phyloP scores from a whole-genome alignment of 2,888 invertebrate genomes.

The Latrodectus hesperus region DNA sequence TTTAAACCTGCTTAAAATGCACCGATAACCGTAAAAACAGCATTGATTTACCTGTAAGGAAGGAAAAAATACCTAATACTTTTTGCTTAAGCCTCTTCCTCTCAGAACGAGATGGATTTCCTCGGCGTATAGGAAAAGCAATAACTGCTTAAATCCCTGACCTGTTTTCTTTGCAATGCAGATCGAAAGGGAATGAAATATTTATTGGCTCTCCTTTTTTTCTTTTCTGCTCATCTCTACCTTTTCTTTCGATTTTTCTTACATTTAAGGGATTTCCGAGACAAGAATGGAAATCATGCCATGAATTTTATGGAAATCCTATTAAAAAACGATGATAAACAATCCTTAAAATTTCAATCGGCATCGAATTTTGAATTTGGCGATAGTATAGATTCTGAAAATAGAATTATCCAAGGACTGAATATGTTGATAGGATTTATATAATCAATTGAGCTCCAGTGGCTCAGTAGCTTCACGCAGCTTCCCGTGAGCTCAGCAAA shows the following conservation, averaged over 20 bases:
- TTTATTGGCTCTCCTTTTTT: constrained; percentile 40
- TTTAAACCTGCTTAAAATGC: too few species aligned
- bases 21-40: too few species aligned
- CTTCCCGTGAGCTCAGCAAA: too few species aligned
- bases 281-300: not conserved
- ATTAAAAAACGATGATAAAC: constrained; percentile 21
- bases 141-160: constrained; percentile 44
- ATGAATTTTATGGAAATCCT: constrained; percentile 44
- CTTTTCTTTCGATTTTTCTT: constrained; percentile 39
- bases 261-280: constrained; percentile 26
- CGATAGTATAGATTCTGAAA: too few species aligned
- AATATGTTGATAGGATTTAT: too few species aligned
- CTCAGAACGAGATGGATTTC: not conserved
- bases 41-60: too few species aligned
- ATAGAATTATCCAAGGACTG: too few species aligned
- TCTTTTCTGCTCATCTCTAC: not conserved
- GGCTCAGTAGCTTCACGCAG: too few species aligned
- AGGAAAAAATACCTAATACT: too few species aligned
- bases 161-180: constrained; percentile 58
- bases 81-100: not conserved
- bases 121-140: not conserved
- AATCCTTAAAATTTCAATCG: too few species aligned
- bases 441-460: too few species aligned
- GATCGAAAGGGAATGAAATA: constrained; percentile 60
- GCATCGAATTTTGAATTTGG: too few species aligned